These are phyloP conservation scores for Uropsilus gracilis DNA, from an alignment of 2,113 vertebrate genomes.

Conservation along the genomic window DNA sequence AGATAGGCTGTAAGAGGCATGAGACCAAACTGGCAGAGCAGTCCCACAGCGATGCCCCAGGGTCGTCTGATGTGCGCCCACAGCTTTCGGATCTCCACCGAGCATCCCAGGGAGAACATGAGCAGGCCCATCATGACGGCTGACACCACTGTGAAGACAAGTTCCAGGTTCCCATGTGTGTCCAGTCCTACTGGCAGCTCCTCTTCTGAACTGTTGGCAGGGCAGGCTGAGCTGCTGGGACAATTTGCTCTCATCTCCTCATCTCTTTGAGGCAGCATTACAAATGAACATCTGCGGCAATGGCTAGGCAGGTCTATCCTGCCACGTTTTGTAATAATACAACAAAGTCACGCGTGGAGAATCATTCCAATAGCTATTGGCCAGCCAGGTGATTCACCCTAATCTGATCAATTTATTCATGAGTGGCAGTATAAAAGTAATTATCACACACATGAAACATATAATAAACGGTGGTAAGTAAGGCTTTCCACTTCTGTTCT, in stretches of 20 bases:
- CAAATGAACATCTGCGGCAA: neutral
- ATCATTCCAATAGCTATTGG: slow-evolving; percentile 9
- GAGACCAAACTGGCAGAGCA: slow-evolving; percentile 85
- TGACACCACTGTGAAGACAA: slow-evolving; percentile 55
- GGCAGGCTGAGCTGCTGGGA: slow-evolving; percentile 45
- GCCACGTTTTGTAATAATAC: slow-evolving; percentile 50
- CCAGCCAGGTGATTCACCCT: slow-evolving; percentile 32
- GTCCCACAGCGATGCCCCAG: slow-evolving; percentile 82
- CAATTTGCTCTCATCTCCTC: slow-evolving; percentile 65
- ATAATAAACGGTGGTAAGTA: neutral
- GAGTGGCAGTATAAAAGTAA: neutral
- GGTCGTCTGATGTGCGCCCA: slow-evolving; percentile 82
- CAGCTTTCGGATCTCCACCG: slow-evolving; percentile 78
- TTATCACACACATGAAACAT: neutral
- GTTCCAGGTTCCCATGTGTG: slow-evolving; percentile 22
- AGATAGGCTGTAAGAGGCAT: slow-evolving; percentile 85
- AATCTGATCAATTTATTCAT: slow-evolving; percentile 47
- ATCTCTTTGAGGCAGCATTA: slow-evolving; percentile 36
- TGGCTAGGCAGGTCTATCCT: slow-evolving; percentile 19
- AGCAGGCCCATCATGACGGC: slow-evolving; percentile 77
- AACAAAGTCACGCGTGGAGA: slow-evolving; percentile 6
- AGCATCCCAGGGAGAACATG: slow-evolving; percentile 85
- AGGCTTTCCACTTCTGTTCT: slow-evolving; percentile 29
- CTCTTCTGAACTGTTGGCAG: slow-evolving; percentile 50
- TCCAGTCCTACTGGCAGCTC: neutral